Percentiles rank a stretch among this genome's conserved stretches.
Conservation (phyloP, 1,140 invertebrate species). For the Drosophila malerkotliana region DNA sequence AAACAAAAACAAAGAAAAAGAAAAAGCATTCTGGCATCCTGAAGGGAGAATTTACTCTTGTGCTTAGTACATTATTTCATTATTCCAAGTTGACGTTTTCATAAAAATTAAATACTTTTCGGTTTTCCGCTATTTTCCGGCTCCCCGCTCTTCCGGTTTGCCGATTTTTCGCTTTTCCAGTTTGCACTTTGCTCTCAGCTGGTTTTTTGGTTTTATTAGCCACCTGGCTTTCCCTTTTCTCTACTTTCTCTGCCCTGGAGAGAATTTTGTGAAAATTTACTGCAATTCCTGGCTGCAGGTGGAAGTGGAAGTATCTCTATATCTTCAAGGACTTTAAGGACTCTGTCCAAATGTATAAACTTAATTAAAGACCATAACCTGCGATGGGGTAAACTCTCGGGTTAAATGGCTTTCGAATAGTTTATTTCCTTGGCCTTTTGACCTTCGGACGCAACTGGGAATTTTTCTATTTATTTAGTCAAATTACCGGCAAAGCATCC, state of each 20-base stretch:
- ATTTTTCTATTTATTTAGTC: constrained; percentile 6
- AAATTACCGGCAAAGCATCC: background rate
- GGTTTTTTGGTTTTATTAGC: constrained; percentile 15
- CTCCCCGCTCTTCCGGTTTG: background rate
- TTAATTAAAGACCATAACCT: background rate
- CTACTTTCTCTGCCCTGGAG: too few species aligned
- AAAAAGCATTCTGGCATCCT: constrained; percentile 12
- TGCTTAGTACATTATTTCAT: constrained; percentile 63
- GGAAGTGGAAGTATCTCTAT: background rate
- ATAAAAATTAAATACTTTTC: constrained; percentile 74
- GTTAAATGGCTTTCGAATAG: too few species aligned
- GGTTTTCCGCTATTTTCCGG: constrained; percentile 3
- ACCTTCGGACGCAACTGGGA: background rate
- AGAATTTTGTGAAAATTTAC: constrained; percentile 17
- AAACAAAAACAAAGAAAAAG: constrained; percentile 1
- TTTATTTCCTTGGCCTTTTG: background rate
- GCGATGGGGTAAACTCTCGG: background rate
- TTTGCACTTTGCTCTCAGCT: background rate
- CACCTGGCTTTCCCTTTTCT: constrained; percentile 4
- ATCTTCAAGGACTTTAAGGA: background rate
- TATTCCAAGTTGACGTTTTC: constrained; percentile 67
- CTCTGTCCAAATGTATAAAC: background rate
- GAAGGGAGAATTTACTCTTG: constrained; percentile 31
- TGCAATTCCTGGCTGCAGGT: constrained; percentile 3
- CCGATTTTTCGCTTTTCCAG: background rate